Percentiles rank a stretch among this genome's conserved stretches.
Evolutionary conservation across 2,888 invertebrate genomes (phyloP).

Genomic region (Cybosia mesomella): DNA sequence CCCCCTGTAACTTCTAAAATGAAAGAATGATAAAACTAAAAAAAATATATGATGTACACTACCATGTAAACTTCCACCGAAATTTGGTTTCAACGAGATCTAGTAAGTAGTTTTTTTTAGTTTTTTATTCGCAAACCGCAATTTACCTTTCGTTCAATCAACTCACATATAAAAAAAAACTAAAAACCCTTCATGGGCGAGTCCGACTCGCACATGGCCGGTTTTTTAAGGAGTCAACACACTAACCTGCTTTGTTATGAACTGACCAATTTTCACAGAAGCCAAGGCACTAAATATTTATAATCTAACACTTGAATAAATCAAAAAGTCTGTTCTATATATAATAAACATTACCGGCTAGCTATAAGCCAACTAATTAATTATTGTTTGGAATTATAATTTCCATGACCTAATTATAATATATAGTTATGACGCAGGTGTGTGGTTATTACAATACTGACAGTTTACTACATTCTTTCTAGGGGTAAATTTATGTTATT

Average conservation of each 20-base stretch:
- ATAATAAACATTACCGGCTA: conserved; percentile 11
- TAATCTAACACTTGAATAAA: conserved; percentile 2
- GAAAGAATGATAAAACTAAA: no score
- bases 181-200: no score
- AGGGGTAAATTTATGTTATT: not conserved
- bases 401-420: conserved; percentile 14
- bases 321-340: conserved; percentile 14
- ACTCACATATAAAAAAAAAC: no score
- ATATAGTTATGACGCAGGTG: conserved; percentile 1
- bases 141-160: no score
- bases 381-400: conserved; percentile 13
- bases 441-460: not conserved
- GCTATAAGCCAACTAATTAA: not conserved
- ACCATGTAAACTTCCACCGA: no score
- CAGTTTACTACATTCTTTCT: not conserved
- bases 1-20: no score
- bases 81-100: no score
- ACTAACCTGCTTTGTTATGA: not conserved
- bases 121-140: no score
- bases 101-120: no score
- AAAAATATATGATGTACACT: no score
- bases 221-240: no score
- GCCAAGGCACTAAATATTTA: conserved; percentile 8
- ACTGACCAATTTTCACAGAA: conserved; percentile 7
- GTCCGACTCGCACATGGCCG: no score